These are phyloP conservation scores for Austrofundulus limnaeus DNA, from an alignment of 2,113 vertebrate species.

Conservation along the genomic window DNA sequence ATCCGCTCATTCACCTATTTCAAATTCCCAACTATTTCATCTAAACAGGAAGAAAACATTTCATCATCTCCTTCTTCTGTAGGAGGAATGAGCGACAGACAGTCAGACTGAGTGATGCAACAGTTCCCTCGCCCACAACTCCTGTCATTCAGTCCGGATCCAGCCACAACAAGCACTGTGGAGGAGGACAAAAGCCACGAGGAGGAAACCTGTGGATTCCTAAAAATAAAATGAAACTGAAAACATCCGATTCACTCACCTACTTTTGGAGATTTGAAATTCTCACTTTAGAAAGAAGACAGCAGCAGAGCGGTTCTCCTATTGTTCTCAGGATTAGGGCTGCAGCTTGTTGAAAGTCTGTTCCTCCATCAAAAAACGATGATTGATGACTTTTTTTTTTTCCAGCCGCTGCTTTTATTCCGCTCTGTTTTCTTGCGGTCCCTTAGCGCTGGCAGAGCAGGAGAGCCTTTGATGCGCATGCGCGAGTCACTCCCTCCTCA, in stretches of 20 bases:
- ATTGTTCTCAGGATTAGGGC: conserved; percentile 12
- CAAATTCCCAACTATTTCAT: not conserved
- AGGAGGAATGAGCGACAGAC: conserved; percentile 2
- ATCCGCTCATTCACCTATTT: not conserved
- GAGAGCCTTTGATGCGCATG: conserved; percentile 68
- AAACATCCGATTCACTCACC: conserved; percentile 24
- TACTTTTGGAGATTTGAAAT: conserved; percentile 10
- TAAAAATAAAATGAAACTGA: not conserved
- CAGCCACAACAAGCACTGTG: conserved; percentile 11
- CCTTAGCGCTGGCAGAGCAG: conserved; percentile 46
- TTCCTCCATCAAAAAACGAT: conserved; percentile 29
- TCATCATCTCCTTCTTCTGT: conserved; percentile 13
- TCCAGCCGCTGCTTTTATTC: conserved; percentile 29
- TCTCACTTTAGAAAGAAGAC: not conserved
- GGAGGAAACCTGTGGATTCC: conserved; percentile 69
- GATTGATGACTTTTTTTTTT: conserved; percentile 58
- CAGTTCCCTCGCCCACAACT: conserved; percentile 14
- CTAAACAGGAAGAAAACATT: conserved; percentile 19
- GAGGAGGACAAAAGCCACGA: conserved; percentile 1
- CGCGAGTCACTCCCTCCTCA: conserved; percentile 65
- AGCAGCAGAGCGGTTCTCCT: not conserved
- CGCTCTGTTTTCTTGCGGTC: conserved; percentile 74
- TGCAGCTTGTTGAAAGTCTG: conserved; percentile 6
- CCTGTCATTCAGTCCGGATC: conserved; percentile 30
- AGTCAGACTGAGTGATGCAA: conserved; percentile 2